Evolutionary conservation across 2,888 invertebrate genomes (phyloP).

Genomic region (Tetramorium bicarinatum): DNA sequence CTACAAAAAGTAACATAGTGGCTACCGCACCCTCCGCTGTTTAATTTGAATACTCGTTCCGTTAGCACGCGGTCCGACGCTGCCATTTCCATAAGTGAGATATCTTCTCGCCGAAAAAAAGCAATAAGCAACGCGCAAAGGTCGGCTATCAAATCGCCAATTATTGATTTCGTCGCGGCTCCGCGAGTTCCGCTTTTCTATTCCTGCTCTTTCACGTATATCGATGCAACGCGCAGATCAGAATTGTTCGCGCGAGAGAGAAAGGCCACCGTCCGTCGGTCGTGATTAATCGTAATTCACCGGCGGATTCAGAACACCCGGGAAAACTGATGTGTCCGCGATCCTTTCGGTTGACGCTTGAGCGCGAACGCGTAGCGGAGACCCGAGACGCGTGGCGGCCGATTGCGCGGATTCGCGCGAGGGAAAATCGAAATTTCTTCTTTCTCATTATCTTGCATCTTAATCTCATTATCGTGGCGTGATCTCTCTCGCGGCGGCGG

Average conservation of each 20-base stretch:
- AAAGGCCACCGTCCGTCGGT: background rate
- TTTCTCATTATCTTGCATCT: constrained; percentile 34
- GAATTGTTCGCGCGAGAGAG: background rate
- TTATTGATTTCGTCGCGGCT: background rate
- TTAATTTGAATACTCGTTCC: constrained; percentile 22
- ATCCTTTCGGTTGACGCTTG: background rate
- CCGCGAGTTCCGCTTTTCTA: background rate
- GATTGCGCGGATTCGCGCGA: constrained; percentile 2
- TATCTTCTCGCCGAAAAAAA: background rate
- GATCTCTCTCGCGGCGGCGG: constrained; percentile 23
- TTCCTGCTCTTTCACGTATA: background rate
- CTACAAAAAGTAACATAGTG: background rate
- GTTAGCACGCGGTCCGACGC: background rate
- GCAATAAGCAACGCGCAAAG: background rate
- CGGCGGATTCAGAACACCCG: background rate
- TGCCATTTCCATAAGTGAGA: background rate
- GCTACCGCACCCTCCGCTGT: background rate
- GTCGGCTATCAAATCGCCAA: background rate
- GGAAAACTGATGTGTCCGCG: background rate
- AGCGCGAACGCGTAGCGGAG: background rate
- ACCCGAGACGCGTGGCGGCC: background rate
- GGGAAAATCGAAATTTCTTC: constrained; percentile 33
- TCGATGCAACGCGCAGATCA: background rate
- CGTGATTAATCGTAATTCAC: background rate
- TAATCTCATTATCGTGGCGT: too few species aligned